These are phyloP conservation scores for Actinia tenebrosa DNA, from an alignment of 64 coral and sea anemone species.

Conservation along the genomic window DNA sequence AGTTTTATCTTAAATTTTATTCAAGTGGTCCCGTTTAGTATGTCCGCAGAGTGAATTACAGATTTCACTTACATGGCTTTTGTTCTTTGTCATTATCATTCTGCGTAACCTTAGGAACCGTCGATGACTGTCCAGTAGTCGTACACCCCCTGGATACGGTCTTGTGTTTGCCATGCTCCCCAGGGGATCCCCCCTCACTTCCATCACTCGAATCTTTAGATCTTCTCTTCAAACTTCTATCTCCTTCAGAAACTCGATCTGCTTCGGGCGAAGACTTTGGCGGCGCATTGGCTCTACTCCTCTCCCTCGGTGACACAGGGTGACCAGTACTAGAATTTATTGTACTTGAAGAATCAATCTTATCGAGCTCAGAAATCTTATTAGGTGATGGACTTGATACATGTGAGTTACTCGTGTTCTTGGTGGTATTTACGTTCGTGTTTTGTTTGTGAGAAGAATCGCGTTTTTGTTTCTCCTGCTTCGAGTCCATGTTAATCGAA, in stretches of 20 bases:
- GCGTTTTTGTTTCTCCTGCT: neutral
- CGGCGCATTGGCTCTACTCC: neutral
- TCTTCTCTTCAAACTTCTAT: neutral
- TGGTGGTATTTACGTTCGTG: neutral
- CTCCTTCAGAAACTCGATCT: neutral
- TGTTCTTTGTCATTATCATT: constrained; percentile 56
- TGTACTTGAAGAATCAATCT: neutral
- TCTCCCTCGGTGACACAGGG: constrained; percentile 27
- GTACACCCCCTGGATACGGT: constrained; percentile 23
- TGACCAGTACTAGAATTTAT: neutral
- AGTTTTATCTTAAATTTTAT: too few relatives aligned
- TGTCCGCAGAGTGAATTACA: too few relatives aligned
- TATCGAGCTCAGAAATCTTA: neutral
- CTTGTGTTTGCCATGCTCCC: constrained; percentile 37
- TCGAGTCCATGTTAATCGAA: neutral
- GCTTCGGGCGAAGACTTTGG: constrained; percentile 23
- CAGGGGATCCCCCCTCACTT: constrained; percentile 20
- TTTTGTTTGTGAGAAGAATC: neutral
- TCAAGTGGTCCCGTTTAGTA: too few relatives aligned
- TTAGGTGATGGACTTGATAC: neutral
- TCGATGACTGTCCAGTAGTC: neutral
- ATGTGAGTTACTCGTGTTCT: neutral
- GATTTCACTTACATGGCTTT: constrained; percentile 43
- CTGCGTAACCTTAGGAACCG: constrained; percentile 15
- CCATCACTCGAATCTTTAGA: constrained; percentile 5